These are phyloP conservation scores for Nebria ingens DNA, from an alignment of 1,140 invertebrate species.

Conservation along the genomic window DNA sequence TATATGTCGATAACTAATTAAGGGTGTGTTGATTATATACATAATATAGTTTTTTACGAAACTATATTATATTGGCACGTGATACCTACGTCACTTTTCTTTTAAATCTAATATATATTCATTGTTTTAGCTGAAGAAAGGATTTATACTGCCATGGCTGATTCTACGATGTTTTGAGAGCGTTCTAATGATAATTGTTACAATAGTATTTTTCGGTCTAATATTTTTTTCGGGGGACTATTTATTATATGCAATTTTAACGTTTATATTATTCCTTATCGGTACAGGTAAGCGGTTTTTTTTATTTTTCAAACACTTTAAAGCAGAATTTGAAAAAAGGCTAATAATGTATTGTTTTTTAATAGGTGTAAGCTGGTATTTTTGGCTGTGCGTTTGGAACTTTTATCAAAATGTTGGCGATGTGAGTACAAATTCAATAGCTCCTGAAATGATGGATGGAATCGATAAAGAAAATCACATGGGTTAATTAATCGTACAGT, in stretches of 20 bases:
- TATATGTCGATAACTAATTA: no score
- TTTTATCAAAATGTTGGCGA: neutral
- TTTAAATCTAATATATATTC: no score
- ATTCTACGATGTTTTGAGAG: neutral
- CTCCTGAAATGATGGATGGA: neutral
- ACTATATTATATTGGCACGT: no score
- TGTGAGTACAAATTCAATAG: neutral
- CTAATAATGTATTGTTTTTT: neutral
- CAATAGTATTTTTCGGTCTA: conserved; percentile 2
- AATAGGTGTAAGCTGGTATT: neutral
- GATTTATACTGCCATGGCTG: neutral
- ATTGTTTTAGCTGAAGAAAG: neutral
- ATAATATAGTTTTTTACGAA: no score
- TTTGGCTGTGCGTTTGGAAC: conserved; percentile 2
- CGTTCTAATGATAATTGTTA: neutral
- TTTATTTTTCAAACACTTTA: neutral
- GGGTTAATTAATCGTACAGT: neutral
- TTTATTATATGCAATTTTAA: neutral
- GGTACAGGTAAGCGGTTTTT: neutral
- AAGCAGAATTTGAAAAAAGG: no score
- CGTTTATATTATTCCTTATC: neutral
- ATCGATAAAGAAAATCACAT: conserved; percentile 1
- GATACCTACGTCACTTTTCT: no score
- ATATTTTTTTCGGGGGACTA: neutral
- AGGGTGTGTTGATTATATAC: no score